phyloP scores from a whole-genome alignment of 92 coral and sea anemone genomes.

The Phenganax marumi region DNA sequence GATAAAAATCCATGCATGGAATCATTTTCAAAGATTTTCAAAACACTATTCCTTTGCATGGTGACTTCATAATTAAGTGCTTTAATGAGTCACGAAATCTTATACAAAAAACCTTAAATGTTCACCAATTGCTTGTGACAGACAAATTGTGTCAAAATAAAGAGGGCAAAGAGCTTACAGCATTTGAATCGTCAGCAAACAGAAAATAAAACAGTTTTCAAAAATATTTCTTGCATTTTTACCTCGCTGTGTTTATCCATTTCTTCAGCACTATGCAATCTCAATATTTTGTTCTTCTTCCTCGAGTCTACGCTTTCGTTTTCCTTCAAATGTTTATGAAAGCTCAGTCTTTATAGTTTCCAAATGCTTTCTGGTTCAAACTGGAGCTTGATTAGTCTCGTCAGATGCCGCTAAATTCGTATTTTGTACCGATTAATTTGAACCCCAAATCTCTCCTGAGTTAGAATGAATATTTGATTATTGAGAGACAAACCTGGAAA shows the following conservation, averaged over 20 bases:
- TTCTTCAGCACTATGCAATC: background rate
- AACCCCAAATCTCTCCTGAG: conserved; percentile 63
- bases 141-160: too few species aligned
- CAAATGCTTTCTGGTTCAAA: conserved; percentile 74
- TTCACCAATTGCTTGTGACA: too few species aligned
- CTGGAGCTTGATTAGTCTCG: conserved; percentile 77
- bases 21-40: background rate
- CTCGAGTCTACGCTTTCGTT: conserved; percentile 38
- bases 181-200: background rate
- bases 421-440: conserved; percentile 64
- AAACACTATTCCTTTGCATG: background rate
- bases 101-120: background rate
- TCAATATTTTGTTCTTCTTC: conserved; percentile 14
- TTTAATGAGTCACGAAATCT: conserved; percentile 1
- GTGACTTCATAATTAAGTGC: background rate
- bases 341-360: conserved; percentile 61
- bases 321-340: conserved; percentile 48
- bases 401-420: conserved; percentile 72
- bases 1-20: background rate
- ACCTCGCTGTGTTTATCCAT: conserved; percentile 23
- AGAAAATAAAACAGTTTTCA: background rate
- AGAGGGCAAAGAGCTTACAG: too few species aligned
- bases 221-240: background rate
- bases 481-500: conserved; percentile 47
- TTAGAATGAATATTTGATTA: conserved; percentile 56